phyloP scores from a whole-genome alignment of 2,797 vertebrate genomes.

The Octomys mimax region DNA sequence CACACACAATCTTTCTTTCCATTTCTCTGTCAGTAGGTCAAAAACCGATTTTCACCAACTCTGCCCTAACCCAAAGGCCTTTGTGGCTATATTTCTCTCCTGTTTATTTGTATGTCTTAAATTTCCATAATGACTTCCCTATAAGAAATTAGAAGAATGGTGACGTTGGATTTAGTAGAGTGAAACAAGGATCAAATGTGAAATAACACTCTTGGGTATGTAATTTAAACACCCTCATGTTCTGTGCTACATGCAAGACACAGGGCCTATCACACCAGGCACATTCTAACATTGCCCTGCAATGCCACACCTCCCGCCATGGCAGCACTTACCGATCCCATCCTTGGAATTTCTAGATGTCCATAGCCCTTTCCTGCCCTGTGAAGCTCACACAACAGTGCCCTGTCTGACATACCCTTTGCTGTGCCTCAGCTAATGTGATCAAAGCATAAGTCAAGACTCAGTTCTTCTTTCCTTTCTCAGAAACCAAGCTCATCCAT shows the following conservation, averaged over 20 bases:
- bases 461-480: not conserved
- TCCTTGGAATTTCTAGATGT: not conserved
- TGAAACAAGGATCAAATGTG: not conserved
- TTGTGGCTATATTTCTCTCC: not conserved
- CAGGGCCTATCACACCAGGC: too few relatives aligned
- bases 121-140: not conserved
- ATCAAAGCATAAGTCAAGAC: not conserved
- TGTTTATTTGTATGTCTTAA: not conserved
- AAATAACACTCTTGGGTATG: not conserved
- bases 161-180: not conserved
- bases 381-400: not conserved
- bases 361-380: not conserved
- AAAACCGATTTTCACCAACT: not conserved
- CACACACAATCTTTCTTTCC: conserved; percentile 5
- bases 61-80: not conserved
- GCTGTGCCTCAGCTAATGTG: not conserved
- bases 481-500: not conserved
- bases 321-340: not conserved
- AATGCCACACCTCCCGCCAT: fast-evolving
- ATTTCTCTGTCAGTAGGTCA: not conserved
- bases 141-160: not conserved
- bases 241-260: not conserved
- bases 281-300: fast-evolving
- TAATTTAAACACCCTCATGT: not conserved
- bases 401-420: not conserved